Evolutionary conservation across 2,797 vertebrate species (phyloP).

Genomic region (Urophycis tenuis): DNA sequence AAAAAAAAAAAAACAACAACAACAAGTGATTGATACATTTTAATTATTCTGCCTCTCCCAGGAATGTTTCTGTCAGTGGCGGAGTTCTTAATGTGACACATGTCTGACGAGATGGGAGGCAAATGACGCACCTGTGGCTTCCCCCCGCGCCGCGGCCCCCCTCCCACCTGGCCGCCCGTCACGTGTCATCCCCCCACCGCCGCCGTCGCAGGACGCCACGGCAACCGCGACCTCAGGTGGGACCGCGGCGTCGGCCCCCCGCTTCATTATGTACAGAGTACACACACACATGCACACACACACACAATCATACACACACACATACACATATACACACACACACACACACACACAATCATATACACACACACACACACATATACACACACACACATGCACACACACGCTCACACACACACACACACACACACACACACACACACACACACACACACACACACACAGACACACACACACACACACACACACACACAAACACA

Average conservation of each 20-base stretch:
- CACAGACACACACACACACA: no score
- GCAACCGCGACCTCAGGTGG: slow-evolving; percentile 23
- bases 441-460: background rate
- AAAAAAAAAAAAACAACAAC: slow-evolving; percentile 39
- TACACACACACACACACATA: background rate
- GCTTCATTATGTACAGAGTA: slow-evolving; percentile 34
- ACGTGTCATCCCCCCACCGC: slow-evolving; percentile 39
- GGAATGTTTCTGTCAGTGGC: slow-evolving; percentile 49
- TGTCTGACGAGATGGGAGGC: slow-evolving; percentile 41
- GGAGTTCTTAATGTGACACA: slow-evolving; percentile 59
- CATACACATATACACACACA: background rate
- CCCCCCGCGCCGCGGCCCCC: slow-evolving; percentile 30
- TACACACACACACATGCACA: no score
- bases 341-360: background rate
- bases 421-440: background rate
- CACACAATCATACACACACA: no score
- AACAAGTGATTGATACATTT: slow-evolving; percentile 61
- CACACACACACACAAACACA: no score
- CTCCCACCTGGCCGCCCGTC: slow-evolving; percentile 43
- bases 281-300: background rate
- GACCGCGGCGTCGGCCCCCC: slow-evolving; percentile 31
- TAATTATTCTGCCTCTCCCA: slow-evolving; percentile 63
- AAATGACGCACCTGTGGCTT: slow-evolving; percentile 62
- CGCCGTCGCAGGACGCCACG: background rate
- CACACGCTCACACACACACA: background rate